Base-by-base conservation (phyloP, 2,888 invertebrate species). In the Strigamia crassipes region DNA sequence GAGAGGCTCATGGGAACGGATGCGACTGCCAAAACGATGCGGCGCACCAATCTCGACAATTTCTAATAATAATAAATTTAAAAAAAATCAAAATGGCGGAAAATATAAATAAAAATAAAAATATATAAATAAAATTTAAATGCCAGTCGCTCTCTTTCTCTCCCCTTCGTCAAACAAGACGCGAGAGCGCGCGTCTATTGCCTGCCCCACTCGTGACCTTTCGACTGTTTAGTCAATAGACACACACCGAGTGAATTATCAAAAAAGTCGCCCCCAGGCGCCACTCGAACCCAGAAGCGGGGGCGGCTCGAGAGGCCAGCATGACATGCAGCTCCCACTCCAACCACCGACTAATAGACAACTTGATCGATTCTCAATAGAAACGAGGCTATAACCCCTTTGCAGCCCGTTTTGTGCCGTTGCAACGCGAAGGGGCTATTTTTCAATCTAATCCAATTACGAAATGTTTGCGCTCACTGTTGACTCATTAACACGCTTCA, bases 171-270 rank as follows among this genome's bases (percentile, higher is more conserved):
- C 56, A 56, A 56, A 56, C 56, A 56, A 73, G 31, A 27, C 73
- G 31, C 23, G 66, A 73, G 27, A 13, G 23, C 73, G 51, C 12
- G 73, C 73, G 73, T 73, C 73, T 73, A 73, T 73, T 73, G 73
- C 73, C 73, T 73, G 73, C 73, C 73, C 73, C 73, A 73, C 73
- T 73, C 73, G 73, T 73, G 73, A 73, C 73, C 73, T 73, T 73
- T 73, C 73, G 73, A 73, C 73, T 73, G 73, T 73, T 73, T 73
- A 73, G 73, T 73, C 73, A 73, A 73, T 73, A 73, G 73, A 73
- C 73, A 31, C 73, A 73, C 73, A 73, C 73, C 73, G 31, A 73
- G 73, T 73, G 73, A 73, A 73, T 73, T 73, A 73, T 73, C 73
- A 73, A 73, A 73, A 73, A 73, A 73, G 73, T 73, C 73, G 73